Base-by-base conservation (phyloP, 1,140 invertebrate species). In the Zaprionus ghesquierei region DNA sequence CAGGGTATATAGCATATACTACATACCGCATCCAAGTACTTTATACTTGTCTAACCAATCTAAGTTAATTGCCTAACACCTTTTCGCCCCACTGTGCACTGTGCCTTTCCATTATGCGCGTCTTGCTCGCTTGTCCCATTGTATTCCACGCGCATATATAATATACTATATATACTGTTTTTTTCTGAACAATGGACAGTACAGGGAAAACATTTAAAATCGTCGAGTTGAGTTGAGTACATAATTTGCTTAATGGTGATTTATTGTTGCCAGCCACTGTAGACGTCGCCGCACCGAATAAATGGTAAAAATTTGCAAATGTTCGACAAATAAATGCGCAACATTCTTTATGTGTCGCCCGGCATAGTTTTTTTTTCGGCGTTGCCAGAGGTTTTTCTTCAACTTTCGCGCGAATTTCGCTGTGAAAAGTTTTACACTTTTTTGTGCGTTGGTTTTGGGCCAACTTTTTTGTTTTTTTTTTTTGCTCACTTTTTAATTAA, bases 201-300 rank as follows among this genome's bases (percentile, higher is more conserved):
- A 64, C 64, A 38, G 10, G 29, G 9, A 72, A 62, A 63, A 86
- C 74, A 81, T 86, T 86, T 81, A 75, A 87, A 86, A 87, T 82
- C 72, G 79, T 64, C 74, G 79, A 82, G 79, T 78, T 79, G 80
- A 87, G 81, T 80, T 79, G 81, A 86, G 82, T 87, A 87, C 71
- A 86, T 87, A 86, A 86, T 86, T 86, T 86, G 82, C 72, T 86
- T 86, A 86, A 86, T 86, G 82, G 81, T 86, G 82, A 86, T 86
- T 79, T 86, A 86, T 86, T 81, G 71, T 81, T 68, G 60, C 50
- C 50, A 70, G 54, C 69, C 61, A 69, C 65, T 69, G 61, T 31
- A 55, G 56, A 49, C 49, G 25, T 18, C 61, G 63, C 61, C 49
- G 49, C n/a, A n/a, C 49, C 68, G 68, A 87, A 81, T 60, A 81